Conservation (phyloP, 2,113 vertebrate species). For the Onychostoma macrolepis region DNA sequence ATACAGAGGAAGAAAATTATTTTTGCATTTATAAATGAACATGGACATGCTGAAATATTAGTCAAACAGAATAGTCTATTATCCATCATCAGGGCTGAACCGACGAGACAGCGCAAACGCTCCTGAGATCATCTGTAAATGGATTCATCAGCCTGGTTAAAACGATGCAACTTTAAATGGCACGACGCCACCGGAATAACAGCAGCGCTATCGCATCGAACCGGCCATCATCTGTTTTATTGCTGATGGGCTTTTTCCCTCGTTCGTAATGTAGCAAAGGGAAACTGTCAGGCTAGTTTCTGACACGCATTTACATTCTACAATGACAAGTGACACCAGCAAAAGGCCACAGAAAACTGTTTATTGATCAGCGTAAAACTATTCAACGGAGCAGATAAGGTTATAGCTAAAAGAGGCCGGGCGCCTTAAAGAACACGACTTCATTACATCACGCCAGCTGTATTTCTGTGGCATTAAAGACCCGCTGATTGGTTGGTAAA, state of each 20-base stretch:
- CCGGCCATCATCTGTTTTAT: conserved; percentile 51
- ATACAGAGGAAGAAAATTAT: too few relatives aligned
- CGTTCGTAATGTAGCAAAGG: conserved; percentile 67
- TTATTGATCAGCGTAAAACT: conserved; percentile 96
- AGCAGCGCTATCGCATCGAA: background rate
- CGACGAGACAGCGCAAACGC: too few relatives aligned
- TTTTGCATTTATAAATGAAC: background rate
- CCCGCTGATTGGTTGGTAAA: conserved; percentile 77
- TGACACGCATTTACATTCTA: conserved; percentile 92
- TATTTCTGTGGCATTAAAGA: conserved; percentile 76
- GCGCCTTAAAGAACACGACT: conserved; percentile 90
- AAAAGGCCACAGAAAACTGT: conserved; percentile 98
- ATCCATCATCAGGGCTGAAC: background rate
- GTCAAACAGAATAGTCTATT: background rate
- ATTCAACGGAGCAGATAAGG: conserved; percentile 95
- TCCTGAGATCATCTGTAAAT: background rate
- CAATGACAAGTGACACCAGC: conserved; percentile 91
- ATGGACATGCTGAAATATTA: background rate
- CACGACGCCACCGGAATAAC: background rate
- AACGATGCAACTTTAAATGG: background rate
- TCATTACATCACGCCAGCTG: conserved; percentile 93
- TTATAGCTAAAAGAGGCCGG: conserved; percentile 79
- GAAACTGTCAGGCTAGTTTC: conserved; percentile 94
- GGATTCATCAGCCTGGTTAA: background rate
- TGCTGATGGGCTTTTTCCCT: conserved; percentile 54